These are phyloP conservation scores for Caradrina kadenii DNA, from an alignment of 2,888 invertebrate genomes.

Conservation along the genomic window DNA sequence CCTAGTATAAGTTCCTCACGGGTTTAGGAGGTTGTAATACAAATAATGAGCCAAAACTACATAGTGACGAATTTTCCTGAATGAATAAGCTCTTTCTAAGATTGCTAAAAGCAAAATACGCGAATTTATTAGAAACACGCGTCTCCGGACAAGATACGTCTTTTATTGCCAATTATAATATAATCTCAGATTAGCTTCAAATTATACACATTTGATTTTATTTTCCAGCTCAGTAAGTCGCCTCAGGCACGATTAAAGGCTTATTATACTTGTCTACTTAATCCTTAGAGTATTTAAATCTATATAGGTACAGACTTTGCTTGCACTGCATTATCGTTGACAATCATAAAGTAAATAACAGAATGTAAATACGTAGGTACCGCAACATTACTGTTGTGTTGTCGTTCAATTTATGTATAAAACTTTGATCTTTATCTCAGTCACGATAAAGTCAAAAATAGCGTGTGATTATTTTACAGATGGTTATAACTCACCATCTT, in stretches of 20 bases:
- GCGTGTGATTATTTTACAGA: slow-evolving; percentile 44
- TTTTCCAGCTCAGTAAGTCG: background rate
- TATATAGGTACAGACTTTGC: slow-evolving; percentile 20
- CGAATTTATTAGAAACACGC: background rate
- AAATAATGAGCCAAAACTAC: background rate
- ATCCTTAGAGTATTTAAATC: slow-evolving; percentile 38
- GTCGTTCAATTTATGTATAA: slow-evolving; percentile 26
- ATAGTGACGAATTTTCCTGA: background rate
- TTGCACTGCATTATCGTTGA: slow-evolving; percentile 48
- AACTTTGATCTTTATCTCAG: slow-evolving; percentile 49
- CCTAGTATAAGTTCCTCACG: too few relatives aligned
- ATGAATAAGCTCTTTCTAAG: background rate
- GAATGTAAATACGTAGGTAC: slow-evolving; percentile 42
- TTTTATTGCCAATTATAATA: slow-evolving; percentile 6
- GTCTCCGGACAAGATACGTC: background rate
- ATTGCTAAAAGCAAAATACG: background rate
- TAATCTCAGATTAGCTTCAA: slow-evolving; percentile 8
- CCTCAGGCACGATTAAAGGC: slow-evolving; percentile 15
- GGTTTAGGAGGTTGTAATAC: background rate
- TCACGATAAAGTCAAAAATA: slow-evolving; percentile 46
- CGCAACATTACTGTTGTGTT: slow-evolving; percentile 33
- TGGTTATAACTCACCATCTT: slow-evolving; percentile 53
- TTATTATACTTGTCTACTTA: slow-evolving; percentile 18
- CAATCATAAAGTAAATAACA: slow-evolving; percentile 55
- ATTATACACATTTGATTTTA: slow-evolving; percentile 19